These are phyloP conservation scores for Spheniscus mendiculus DNA, from an alignment of 2,113 vertebrate species.

Conservation along the genomic window DNA sequence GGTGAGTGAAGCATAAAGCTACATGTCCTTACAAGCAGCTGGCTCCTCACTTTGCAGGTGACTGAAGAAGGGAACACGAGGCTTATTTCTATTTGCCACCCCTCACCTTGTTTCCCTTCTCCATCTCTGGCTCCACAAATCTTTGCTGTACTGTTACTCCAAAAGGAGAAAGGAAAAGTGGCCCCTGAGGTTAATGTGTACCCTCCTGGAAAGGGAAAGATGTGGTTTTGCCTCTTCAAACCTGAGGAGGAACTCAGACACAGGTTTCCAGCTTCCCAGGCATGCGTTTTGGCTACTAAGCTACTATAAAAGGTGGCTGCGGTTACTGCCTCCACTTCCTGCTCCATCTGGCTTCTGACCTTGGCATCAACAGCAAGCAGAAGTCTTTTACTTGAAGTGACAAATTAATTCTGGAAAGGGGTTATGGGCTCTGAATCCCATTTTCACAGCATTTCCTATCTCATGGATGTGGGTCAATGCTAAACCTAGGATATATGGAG, in stretches of 20 bases:
- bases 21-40: neutral
- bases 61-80: rapidly evolving
- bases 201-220: neutral
- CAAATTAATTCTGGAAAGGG: neutral
- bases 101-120: neutral
- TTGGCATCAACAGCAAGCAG: neutral
- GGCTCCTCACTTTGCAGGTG: neutral
- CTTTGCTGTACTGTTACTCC: neutral
- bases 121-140: neutral
- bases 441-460: constrained; percentile 5
- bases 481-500: constrained; percentile 5
- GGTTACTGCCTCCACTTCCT: neutral
- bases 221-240: neutral
- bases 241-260: neutral
- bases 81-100: neutral
- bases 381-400: constrained; percentile 1
- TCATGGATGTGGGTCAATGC: constrained; percentile 22
- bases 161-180: neutral
- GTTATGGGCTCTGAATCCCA: constrained; percentile 12
- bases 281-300: neutral
- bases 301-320: neutral
- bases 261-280: neutral
- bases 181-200: neutral
- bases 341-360: neutral
- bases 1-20: neutral